Percentiles rank a stretch among this genome's conserved stretches.
phyloP scores from a whole-genome alignment of 2,888 invertebrate genomes.

The Mellilla xanthometata region DNA sequence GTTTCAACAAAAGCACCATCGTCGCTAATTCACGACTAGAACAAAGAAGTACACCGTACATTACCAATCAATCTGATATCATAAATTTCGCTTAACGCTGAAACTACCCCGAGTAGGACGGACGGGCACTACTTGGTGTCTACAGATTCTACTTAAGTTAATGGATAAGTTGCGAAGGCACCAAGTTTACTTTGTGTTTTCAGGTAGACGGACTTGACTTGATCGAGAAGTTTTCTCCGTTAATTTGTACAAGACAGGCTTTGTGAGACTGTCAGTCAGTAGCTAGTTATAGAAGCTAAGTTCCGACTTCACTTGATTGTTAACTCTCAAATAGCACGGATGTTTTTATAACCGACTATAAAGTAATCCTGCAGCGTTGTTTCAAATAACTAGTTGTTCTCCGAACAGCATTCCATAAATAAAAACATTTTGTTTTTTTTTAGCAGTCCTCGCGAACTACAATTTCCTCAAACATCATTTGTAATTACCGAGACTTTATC shows the following conservation, averaged over 20 bases:
- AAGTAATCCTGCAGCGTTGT: no score
- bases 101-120: conserved; percentile 59
- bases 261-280: conserved; percentile 63
- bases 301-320: conserved; percentile 38
- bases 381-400: no score
- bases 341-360: no score
- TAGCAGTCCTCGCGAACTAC: no score
- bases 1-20: conserved; percentile 22
- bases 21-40: conserved; percentile 24
- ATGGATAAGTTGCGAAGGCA: conserved; percentile 81
- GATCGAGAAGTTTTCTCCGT: conserved; percentile 79
- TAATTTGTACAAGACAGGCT: conserved; percentile 79
- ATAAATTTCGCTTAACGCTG: conserved; percentile 69
- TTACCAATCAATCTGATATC: conserved; percentile 61
- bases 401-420: no score
- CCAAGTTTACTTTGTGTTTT: conserved; percentile 80
- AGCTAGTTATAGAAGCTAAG: conserved; percentile 56
- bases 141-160: conserved; percentile 82
- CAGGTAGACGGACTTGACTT: conserved; percentile 81
- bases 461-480: no score
- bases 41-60: conserved; percentile 33
- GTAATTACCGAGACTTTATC: no score
- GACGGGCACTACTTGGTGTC: conserved; percentile 69
- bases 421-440: no score
- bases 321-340: conserved; percentile 32